Evolutionary conservation across 1,140 invertebrate species (phyloP), one percentile per base, ranked within the genome.

Genomic region (Camponotus pennsylvanicus): DNA sequence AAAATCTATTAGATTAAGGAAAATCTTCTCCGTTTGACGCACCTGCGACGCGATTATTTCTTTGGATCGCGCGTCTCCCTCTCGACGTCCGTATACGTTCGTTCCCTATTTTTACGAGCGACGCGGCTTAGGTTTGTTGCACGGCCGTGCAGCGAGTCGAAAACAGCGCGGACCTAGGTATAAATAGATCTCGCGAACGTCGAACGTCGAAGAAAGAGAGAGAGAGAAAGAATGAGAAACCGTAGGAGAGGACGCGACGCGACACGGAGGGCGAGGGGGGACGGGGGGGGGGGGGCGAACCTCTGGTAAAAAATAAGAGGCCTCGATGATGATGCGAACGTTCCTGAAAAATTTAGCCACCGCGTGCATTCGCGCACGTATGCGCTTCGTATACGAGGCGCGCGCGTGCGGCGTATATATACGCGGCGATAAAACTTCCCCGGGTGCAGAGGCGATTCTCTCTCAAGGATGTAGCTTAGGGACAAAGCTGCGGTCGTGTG

Each of bases 61-160:
- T 64, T 86, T 57, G 75, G 69, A 71, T 34, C 40, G 57, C 2
- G 18, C 40, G 57, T 45, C 40, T 15, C 13, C n/a, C 32, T 32
- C 69, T n/a, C 42, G 32, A 27, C n/a, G 37, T 15, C 52, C 71
- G 57, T 21, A 9, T 21, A 21, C 52, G 88, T 49, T 77, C 21
- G 83, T 79, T 83, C 63, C 86, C 88, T 91, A 91, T 91, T 91
- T 91, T 91, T 91, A 91, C 86, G 73, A 80, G 78, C 77, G 84
- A 91, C 77, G 88, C 89, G 87, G 64, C 32, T 79, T 80, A 4
- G 42, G 85, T 87, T 91, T 92, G 86, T 85, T 87, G 89, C 89
- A 87, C 84, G 86, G 79, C 27, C 34, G 79, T 77, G 89, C 76
- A 88, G 91, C 89, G 87, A 88, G 71, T 91, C 86, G 88, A 91